Base-by-base conservation (phyloP, 1,140 invertebrate species). In the Drosophila persimilis region DNA sequence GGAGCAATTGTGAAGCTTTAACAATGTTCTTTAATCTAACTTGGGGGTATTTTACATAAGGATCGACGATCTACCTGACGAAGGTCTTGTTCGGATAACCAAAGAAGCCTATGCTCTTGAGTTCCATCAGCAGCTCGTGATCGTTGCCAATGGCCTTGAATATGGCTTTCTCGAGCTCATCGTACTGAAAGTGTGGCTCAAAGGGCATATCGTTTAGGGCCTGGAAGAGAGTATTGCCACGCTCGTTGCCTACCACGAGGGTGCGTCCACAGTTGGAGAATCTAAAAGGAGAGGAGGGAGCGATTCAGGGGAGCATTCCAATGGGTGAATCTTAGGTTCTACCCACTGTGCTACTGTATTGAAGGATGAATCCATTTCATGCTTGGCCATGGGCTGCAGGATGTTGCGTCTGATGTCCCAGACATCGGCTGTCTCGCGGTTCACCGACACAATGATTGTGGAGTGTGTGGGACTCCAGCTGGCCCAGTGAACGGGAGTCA, bases 391-490 rank as follows among this genome's bases (percentile, higher is more conserved):
- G 0, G 95, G 94, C 6, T 93, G 92, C 13, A 95, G 93, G 2
- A 92, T 94, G 66, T 94, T 95, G 6, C 94, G 92, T 11, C 93
- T 92, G 1, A 96, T 92, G 77, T 96, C 95, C 95, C 95, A 96
- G 41, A 96, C 92, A 24, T 93, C 94, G 2, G 95, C 92, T 3
- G 93, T 93, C 71, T 95, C 94, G 0, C 94, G 94, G 48, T 95
- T 95, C 0, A 95, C 93, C 3, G 94, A 94, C 2, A 96, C 95
- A 48, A 98, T 93, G 0, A 98, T 94, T 0, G 96, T 97, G 0
- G 96, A 95, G 75, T 96, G 96, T 5, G 94, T 95, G 0, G 96
- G 96, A 75, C 95, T 95, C 95, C 97, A 98, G 0, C 93, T 93
- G n/a, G 95, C 94, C 67, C 94, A 95, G 75, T 93, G 93, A 0